These are phyloP conservation scores for Boloria selene DNA, from an alignment of 2,888 invertebrate species.

Conservation along the genomic window DNA sequence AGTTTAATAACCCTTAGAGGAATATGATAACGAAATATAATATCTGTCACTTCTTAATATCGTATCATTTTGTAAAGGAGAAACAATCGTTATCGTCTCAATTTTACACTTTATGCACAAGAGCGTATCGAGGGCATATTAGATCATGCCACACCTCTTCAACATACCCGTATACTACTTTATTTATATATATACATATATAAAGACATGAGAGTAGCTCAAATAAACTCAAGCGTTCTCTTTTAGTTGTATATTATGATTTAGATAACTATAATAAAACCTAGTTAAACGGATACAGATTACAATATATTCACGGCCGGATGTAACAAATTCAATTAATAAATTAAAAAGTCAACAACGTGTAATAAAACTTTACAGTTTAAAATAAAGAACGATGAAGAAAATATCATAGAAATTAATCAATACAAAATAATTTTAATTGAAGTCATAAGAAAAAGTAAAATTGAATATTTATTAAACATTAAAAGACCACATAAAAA, in stretches of 20 bases:
- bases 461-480: slow-evolving; percentile 10
- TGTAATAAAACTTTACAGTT: too few relatives aligned
- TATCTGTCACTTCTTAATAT: background rate
- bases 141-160: slow-evolving; percentile 38
- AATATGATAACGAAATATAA: background rate
- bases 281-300: too few relatives aligned
- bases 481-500: slow-evolving; percentile 30
- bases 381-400: too few relatives aligned
- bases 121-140: slow-evolving; percentile 38
- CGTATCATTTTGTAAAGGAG: slow-evolving; percentile 27
- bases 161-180: slow-evolving; percentile 7
- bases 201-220: too few relatives aligned
- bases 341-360: too few relatives aligned
- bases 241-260: too few relatives aligned
- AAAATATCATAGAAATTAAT: too few relatives aligned
- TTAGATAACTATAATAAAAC: too few relatives aligned
- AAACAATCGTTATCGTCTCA: slow-evolving; percentile 35
- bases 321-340: too few relatives aligned
- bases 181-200: background rate
- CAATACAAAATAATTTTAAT: background rate
- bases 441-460: background rate
- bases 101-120: slow-evolving; percentile 42
- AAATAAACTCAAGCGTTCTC: too few relatives aligned
- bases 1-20: too few relatives aligned
- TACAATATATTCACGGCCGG: too few relatives aligned